Base-by-base conservation (phyloP, 2,797 vertebrate species). In the Onychomys torridus region DNA sequence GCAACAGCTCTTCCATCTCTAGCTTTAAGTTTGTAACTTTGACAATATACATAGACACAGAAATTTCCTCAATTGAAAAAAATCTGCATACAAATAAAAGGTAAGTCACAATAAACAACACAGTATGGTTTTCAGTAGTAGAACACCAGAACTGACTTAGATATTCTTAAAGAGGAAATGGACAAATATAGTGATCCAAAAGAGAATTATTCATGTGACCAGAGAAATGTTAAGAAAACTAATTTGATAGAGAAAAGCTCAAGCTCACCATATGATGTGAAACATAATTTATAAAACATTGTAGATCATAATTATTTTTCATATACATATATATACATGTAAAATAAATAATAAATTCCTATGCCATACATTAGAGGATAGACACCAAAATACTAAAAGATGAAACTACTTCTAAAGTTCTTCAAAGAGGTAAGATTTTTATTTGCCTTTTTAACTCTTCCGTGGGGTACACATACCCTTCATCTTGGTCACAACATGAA, bases 61-160 rank as follows among this genome's bases (percentile, higher is more conserved):
- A 86, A 94, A 91, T 67, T 71, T 6, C 57, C 49, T 93, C 67
- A 90, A 85, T 3, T 89, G 10, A 92, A 95, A 67, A 73, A 69
- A 59, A 52, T 43, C 75, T 76, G 81, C 11, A 46, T 59, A 76
- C 25, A 91, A 91, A 96, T 85, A 93, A 93, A 96, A 94, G 63
- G 27, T 85, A 96, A 84, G 9, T 40, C 40, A 88, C 23, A 78
- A 81, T 63, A 71, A 84, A 95, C 59, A 91, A 32, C 6, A 90
- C 0, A 29, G 0, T 55, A 3, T 65, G 25, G 25, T 84, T 91
- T 96, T 85, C n/a, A 88, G 83, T 0, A 93, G 32, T 65, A 84
- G 83, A 97, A 59, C 17, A 90, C 34, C 59, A 11, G 43, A 93
- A 93, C 59, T 65, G 90, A 94, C 43, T 82, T 59, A 90, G 97